Conservation (phyloP, 2,797 vertebrate genomes). For the Gallirallus australis region DNA sequence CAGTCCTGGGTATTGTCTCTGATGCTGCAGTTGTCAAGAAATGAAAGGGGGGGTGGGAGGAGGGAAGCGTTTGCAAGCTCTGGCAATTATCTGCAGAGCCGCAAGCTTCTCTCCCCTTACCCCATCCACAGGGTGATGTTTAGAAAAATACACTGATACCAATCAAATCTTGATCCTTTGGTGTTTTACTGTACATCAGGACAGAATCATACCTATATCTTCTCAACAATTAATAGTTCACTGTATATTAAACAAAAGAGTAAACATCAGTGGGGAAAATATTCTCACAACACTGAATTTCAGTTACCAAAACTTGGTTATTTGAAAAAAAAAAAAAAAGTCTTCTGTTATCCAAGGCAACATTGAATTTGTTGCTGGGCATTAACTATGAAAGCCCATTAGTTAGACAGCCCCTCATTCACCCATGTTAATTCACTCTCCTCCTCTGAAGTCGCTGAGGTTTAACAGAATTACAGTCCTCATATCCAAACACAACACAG, state of each 20-base stretch:
- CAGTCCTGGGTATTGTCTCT: slow-evolving; percentile 26
- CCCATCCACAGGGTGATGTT: background rate
- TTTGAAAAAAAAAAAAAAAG: background rate
- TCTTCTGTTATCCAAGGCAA: background rate
- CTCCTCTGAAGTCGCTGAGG: background rate
- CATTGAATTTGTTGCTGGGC: background rate
- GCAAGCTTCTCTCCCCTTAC: background rate
- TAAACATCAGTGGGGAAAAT: background rate
- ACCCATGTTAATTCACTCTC: slow-evolving; percentile 22
- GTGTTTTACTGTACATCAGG: background rate
- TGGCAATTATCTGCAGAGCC: slow-evolving; percentile 30
- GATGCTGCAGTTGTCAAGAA: slow-evolving; percentile 30
- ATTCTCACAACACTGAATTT: background rate
- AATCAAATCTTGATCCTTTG: background rate
- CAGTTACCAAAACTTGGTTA: background rate
- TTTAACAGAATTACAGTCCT: slow-evolving; percentile 25
- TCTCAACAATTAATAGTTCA: background rate
- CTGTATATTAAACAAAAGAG: background rate
- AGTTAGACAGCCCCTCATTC: slow-evolving; percentile 6
- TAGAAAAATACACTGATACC: background rate
- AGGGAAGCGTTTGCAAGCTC: background rate
- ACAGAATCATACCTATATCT: background rate
- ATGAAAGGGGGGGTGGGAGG: background rate
- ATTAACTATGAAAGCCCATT: slow-evolving; percentile 21
- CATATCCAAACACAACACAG: background rate